Evolutionary conservation across 1,140 invertebrate genomes (phyloP).

Genomic region (Anastrepha obliqua): DNA sequence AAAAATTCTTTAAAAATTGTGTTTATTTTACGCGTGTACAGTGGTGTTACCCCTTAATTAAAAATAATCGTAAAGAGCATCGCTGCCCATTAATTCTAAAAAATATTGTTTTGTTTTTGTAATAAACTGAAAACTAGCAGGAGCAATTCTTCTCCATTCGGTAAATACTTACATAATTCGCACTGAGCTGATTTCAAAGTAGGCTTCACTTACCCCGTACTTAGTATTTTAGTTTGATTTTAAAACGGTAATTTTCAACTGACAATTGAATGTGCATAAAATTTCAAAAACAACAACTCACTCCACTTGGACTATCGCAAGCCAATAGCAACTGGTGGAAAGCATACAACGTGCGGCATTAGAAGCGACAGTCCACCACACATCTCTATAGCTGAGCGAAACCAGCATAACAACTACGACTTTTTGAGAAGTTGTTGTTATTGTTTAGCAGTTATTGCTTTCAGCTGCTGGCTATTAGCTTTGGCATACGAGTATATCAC

Average conservation of each 20-base stretch:
- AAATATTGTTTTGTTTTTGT: no score
- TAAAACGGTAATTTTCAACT: background rate
- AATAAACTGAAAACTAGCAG: no score
- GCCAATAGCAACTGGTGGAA: background rate
- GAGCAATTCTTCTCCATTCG: no score
- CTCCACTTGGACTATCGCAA: no score
- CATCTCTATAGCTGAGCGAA: background rate
- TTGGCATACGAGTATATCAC: constrained; percentile 18
- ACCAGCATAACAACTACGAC: background rate
- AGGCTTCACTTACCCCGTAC: no score
- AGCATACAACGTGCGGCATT: background rate
- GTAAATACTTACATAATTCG: no score
- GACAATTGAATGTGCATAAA: background rate
- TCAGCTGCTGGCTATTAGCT: constrained; percentile 18
- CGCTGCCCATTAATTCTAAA: no score
- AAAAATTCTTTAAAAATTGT: no score
- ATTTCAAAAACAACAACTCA: background rate
- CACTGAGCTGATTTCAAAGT: no score
- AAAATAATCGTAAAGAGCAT: no score
- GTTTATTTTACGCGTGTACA: no score
- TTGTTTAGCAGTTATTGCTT: constrained; percentile 4
- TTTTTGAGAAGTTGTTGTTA: background rate
- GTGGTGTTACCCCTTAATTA: no score
- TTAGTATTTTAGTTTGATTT: background rate
- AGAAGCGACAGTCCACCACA: background rate